Base-by-base conservation (phyloP, 2,888 invertebrate species). In the Elaeidobius kamerunicus region DNA sequence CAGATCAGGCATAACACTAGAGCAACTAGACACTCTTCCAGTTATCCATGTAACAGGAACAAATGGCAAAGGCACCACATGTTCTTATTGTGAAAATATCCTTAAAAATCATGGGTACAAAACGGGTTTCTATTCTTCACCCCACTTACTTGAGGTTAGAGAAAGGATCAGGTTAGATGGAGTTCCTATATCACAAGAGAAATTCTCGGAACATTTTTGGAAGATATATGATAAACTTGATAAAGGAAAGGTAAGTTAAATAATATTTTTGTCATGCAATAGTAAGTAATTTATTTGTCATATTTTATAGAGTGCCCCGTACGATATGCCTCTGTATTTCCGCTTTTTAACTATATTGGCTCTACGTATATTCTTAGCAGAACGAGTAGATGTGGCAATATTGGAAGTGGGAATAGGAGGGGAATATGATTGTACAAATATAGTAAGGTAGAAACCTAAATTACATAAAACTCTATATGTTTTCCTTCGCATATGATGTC, bases 401-500 rank as follows among this genome's bases (percentile, higher is more conserved):
- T 71, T 99, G 11, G 99, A 99, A 76, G 98, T 98, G 20, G 99
- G 99, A 23, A 94, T 99, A 61, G 99, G 99, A 0, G 99, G 99
- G 0, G 82, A 88, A 65, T 84, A 85, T 59, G 99, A 99, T 73
- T 88, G 87, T 65, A 99, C 99, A 1, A 99, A 99, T 75, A 76
- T 97, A 38, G 70, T 99, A 46, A 81, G 83, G 89, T 88, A 71
- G 39, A 36, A 27, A 30, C 39, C 40, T 15, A 12, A 4, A 38
- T 38, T 14, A 14, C 16, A 47, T 28, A 18, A 2, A 40, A 15
- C 3, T 39, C 7, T 2, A 20, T 17, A 36, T 34, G 34, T 46
- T 41, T 12, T 23, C 9, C 30, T 11, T n/a, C n/a, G n/a, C n/a
- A n/a, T n/a, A n/a, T n/a, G n/a, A n/a, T n/a, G n/a, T n/a, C n/a